Conservation (phyloP, 2,888 invertebrate genomes). For the Pyrocoelia pectoralis region DNA sequence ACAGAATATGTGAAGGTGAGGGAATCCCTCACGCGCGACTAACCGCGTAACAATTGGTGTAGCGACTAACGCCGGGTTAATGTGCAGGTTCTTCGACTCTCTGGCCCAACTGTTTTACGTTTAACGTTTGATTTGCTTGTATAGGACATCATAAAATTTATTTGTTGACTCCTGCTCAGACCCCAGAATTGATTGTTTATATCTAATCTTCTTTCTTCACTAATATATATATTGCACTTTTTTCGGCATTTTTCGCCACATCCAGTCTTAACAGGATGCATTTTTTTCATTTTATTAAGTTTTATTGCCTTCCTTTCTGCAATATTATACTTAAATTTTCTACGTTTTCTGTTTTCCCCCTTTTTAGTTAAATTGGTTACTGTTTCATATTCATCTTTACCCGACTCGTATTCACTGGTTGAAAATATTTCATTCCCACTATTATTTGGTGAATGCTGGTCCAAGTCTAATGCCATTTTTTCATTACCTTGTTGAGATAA, state of each 20-base stretch:
- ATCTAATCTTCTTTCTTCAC: background rate
- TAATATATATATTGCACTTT: background rate
- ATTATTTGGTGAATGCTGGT: no score
- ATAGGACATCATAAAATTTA: background rate
- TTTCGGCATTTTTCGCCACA: background rate
- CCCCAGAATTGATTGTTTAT: background rate
- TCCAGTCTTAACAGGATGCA: background rate
- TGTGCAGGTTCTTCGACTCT: background rate
- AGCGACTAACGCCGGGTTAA: no score
- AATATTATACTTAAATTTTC: background rate
- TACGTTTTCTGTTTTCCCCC: background rate
- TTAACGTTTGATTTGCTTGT: background rate
- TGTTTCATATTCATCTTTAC: constrained; percentile 1
- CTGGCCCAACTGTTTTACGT: background rate
- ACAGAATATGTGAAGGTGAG: no score
- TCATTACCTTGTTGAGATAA: no score
- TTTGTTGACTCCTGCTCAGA: background rate
- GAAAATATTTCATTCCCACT: no score
- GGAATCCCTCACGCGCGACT: no score
- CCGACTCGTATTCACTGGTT: no score
- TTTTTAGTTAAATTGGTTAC: background rate
- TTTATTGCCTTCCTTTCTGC: background rate
- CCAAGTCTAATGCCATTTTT: no score
- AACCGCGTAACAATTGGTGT: no score
- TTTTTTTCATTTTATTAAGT: background rate